A percentile compares a stretch with the other conserved stretches of the same genome.
Conservation (phyloP, 2,888 invertebrate genomes). For the Gryllus longicercus region DNA sequence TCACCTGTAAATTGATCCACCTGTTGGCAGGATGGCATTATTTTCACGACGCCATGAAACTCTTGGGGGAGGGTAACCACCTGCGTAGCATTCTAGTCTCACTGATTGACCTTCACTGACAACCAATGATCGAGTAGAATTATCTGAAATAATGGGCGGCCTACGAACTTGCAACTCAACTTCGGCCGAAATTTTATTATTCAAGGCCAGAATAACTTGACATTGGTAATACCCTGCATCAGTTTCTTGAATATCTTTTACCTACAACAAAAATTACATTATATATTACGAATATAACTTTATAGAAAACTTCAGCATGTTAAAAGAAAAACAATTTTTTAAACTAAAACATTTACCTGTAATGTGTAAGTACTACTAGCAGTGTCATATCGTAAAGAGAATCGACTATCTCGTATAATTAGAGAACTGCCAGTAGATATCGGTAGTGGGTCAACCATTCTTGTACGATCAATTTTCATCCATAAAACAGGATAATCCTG, state of each 20-base stretch:
- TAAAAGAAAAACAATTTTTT: constrained; percentile 21
- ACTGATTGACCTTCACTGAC: constrained; percentile 75
- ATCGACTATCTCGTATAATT: constrained; percentile 80
- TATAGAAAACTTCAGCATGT: not conserved
- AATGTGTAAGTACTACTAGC: constrained; percentile 78
- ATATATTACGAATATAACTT: not conserved
- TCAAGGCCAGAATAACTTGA: constrained; percentile 77
- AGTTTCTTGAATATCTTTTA: constrained; percentile 90
- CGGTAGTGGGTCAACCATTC: constrained; percentile 67
- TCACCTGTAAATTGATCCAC: constrained; percentile 73
- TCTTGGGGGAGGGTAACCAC: constrained; percentile 78
- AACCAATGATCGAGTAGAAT: constrained; percentile 81
- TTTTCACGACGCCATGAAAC: constrained; percentile 91
- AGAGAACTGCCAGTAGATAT: constrained; percentile 79
- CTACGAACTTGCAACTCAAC: constrained; percentile 83
- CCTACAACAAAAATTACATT: constrained; percentile 50
- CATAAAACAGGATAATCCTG: constrained; percentile 84
- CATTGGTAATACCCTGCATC: constrained; percentile 87
- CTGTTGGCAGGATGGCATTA: constrained; percentile 87
- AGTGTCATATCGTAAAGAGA: constrained; percentile 72
- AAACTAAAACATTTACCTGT: constrained; percentile 51
- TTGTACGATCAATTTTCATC: constrained; percentile 62
- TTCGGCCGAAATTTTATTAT: constrained; percentile 75
- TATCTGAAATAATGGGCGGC: constrained; percentile 88
- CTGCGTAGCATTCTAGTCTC: constrained; percentile 82